phyloP scores from a whole-genome alignment of 2,113 vertebrate species.

The Oreochromis aureus region DNA sequence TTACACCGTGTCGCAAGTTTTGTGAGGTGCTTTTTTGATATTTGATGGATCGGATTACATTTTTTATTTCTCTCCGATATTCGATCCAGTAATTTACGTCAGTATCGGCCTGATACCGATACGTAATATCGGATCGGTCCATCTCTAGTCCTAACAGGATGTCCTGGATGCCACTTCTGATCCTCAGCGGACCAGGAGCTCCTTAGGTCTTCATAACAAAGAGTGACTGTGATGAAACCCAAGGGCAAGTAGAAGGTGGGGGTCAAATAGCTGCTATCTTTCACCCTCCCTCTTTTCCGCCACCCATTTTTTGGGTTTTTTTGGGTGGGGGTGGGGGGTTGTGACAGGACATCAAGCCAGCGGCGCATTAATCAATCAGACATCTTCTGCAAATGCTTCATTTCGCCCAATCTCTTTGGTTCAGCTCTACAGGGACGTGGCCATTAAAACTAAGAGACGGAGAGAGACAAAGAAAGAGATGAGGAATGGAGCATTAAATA shows the following conservation, averaged over 20 bases:
- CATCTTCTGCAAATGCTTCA: background rate
- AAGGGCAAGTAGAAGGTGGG: background rate
- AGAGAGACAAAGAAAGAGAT: conserved; percentile 8
- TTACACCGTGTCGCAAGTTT: too few species aligned
- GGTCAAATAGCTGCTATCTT: background rate
- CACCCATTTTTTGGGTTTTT: background rate
- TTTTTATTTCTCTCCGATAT: too few species aligned
- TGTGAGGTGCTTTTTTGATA: too few species aligned
- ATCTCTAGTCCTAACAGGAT: conserved; percentile 28
- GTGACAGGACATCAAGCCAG: conserved; percentile 13
- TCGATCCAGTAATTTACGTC: too few species aligned
- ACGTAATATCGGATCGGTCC: too few species aligned
- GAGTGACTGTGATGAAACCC: background rate
- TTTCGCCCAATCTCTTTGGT: background rate
- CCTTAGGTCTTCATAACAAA: background rate
- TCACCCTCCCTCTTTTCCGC: background rate
- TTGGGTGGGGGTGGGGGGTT: too few species aligned
- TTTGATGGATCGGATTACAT: too few species aligned
- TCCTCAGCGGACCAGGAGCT: background rate
- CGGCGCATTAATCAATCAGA: conserved; percentile 26
- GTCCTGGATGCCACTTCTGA: conserved; percentile 5
- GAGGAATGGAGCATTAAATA: conserved; percentile 25
- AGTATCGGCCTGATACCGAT: too few species aligned
- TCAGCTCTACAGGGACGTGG: conserved; percentile 7
- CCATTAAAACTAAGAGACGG: conserved; percentile 25